Percentiles rank a stretch among this genome's conserved stretches.
Evolutionary conservation across 1,140 invertebrate species (phyloP).

Genomic region (Panulirus ornatus): DNA sequence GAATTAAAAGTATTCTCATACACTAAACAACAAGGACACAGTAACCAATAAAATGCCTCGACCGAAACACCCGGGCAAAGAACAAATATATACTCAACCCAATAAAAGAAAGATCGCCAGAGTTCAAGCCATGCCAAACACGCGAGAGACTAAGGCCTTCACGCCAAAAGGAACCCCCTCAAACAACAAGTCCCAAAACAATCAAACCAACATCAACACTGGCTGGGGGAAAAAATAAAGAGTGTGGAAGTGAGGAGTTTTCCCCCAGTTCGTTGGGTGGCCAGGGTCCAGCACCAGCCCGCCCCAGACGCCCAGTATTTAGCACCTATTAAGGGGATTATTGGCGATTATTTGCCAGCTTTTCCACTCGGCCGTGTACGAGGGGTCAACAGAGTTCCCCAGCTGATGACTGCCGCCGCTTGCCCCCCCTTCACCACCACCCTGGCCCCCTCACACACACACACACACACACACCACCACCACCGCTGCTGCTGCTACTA

Average conservation of each 20-base stretch:
- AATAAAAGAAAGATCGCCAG: no score
- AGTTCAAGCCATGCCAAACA: no score
- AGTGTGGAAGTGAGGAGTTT: neutral
- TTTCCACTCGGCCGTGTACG: constrained; percentile 59
- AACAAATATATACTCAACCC: no score
- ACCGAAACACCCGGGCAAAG: no score
- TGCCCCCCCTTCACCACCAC: neutral
- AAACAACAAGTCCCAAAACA: neutral
- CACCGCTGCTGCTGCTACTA: no score
- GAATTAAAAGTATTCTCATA: no score
- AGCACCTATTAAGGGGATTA: constrained; percentile 59
- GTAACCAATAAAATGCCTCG: no score
- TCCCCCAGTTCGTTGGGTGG: no score
- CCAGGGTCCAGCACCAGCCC: neutral
- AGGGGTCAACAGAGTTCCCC: constrained; percentile 47
- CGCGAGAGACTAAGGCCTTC: no score
- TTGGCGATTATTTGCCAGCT: constrained; percentile 65
- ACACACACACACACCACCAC: no score
- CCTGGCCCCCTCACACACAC: no score
- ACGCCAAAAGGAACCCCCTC: neutral
- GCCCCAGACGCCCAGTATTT: constrained; percentile 31
- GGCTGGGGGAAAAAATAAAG: neutral
- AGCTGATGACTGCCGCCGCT: constrained; percentile 13
- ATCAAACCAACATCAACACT: neutral
- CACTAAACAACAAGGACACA: no score